Conservation (phyloP, 2,888 invertebrate species). For the Epinotia nisella region DNA sequence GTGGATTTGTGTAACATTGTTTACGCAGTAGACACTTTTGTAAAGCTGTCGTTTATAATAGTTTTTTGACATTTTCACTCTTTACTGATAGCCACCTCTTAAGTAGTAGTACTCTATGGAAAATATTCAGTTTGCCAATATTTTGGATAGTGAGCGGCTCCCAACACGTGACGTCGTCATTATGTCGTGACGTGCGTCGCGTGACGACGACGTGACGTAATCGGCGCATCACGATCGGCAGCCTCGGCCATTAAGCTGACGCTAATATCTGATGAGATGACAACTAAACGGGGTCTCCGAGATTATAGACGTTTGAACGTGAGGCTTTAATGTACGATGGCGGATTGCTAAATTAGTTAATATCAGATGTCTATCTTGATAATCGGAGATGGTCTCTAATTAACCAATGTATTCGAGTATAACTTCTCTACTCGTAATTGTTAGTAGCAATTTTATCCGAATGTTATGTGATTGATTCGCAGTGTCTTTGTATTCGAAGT, state of each 20-base stretch:
- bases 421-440: neutral
- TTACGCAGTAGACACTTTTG: too few relatives aligned
- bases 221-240: conserved; percentile 25
- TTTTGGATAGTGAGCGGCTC: neutral
- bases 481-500: too few relatives aligned
- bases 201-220: conserved; percentile 26
- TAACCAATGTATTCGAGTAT: neutral
- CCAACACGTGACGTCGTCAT: conserved; percentile 14
- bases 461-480: too few relatives aligned
- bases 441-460: too few relatives aligned
- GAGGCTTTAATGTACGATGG: conserved; percentile 1
- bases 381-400: neutral
- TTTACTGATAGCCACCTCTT: too few relatives aligned
- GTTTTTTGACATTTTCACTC: too few relatives aligned
- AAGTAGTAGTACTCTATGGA: too few relatives aligned
- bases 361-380: neutral
- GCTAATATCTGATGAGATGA: conserved; percentile 24
- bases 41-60: too few relatives aligned
- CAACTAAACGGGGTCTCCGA: conserved; percentile 20
- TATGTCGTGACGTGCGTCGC: conserved; percentile 23
- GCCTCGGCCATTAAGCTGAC: conserved; percentile 17
- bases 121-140: neutral
- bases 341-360: neutral
- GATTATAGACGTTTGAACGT: conserved; percentile 10
- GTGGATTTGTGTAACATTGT: too few relatives aligned